These are phyloP conservation scores for Neofelis nebulosa DNA, from an alignment of 2,113 vertebrate genomes.

Conservation along the genomic window DNA sequence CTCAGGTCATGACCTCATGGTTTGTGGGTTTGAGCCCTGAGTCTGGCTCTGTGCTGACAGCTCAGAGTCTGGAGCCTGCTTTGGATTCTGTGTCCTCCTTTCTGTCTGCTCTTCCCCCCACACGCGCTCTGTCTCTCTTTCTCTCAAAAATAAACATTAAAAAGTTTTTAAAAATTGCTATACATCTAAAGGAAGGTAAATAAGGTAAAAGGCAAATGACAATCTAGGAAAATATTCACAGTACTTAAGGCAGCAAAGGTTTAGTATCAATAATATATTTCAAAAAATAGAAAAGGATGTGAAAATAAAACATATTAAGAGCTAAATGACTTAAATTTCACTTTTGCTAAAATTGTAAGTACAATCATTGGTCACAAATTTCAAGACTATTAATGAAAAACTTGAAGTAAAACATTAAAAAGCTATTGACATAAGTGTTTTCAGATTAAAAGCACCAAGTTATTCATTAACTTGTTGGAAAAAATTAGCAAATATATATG, in stretches of 20 bases:
- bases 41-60: too few relatives aligned
- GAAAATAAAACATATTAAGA: slow-evolving; percentile 26
- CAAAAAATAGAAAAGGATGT: neutral
- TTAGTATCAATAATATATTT: neutral
- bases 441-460: neutral
- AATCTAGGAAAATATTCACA: neutral
- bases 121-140: too few relatives aligned
- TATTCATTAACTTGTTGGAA: neutral
- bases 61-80: too few relatives aligned
- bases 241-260: neutral
- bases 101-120: too few relatives aligned
- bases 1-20: too few relatives aligned
- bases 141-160: too few relatives aligned
- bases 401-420: neutral
- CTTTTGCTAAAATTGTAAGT: neutral
- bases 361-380: slow-evolving; percentile 11
- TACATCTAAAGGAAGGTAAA: neutral
- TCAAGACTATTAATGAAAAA: neutral
- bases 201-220: neutral
- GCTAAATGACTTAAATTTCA: neutral
- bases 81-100: too few relatives aligned
- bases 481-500: neutral
- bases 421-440: neutral
- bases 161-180: neutral
- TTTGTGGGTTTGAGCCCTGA: too few relatives aligned